Evolutionary conservation across 2,113 vertebrate genomes (phyloP).

Genomic region (Psilopogon haemacephalus): DNA sequence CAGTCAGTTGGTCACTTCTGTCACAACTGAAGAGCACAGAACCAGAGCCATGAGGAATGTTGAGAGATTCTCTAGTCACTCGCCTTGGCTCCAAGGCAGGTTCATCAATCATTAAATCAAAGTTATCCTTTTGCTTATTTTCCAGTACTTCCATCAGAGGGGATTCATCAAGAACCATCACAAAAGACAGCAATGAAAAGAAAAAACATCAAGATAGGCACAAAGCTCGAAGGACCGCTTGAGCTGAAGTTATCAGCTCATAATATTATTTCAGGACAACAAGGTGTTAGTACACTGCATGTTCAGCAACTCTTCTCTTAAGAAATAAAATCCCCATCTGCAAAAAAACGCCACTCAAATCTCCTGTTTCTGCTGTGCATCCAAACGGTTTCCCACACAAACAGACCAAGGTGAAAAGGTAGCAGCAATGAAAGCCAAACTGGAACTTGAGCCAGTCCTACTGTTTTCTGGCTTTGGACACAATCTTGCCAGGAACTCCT

Average conservation of each 20-base stretch:
- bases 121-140: neutral
- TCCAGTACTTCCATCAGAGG: neutral
- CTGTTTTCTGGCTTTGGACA: neutral
- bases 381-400: neutral
- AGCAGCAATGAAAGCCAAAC: neutral
- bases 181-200: neutral
- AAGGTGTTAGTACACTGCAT: neutral
- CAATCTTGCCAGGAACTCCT: neutral
- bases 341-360: neutral
- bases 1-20: neutral
- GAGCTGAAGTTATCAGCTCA: neutral
- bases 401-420: neutral
- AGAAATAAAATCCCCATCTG: neutral
- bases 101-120: neutral
- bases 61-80: neutral
- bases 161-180: neutral
- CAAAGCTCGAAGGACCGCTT: neutral
- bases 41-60: neutral
- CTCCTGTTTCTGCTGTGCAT: neutral
- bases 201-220: neutral
- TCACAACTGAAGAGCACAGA: neutral
- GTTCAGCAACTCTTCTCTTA: neutral
- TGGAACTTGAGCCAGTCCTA: neutral
- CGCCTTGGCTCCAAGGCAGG: neutral
- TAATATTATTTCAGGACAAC: neutral